phyloP scores from a whole-genome alignment of 2,797 vertebrate species.

The Enteromius thamalakanensis region DNA sequence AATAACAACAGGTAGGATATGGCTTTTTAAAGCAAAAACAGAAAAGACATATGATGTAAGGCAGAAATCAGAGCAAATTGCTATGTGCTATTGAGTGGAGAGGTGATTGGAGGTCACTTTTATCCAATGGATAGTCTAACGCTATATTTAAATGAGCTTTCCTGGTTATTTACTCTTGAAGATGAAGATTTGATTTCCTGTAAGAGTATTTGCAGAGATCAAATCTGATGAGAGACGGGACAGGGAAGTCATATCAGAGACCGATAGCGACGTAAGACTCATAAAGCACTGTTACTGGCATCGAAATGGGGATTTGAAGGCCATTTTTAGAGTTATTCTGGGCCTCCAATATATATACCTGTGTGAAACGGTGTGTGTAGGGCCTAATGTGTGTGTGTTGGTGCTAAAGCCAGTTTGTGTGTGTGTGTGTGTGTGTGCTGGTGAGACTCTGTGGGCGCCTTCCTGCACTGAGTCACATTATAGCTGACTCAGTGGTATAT shows the following conservation, averaged over 20 bases:
- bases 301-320: constrained; percentile 21
- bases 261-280: constrained; percentile 33
- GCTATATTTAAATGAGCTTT: constrained; percentile 37
- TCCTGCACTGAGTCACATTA: constrained; percentile 61
- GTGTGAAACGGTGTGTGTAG: background rate
- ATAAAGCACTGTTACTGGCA: constrained; percentile 40
- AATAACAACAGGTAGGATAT: constrained; percentile 7
- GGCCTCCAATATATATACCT: constrained; percentile 30
- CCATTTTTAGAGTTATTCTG: constrained; percentile 30
- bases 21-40: constrained; percentile 1
- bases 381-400: constrained; percentile 23
- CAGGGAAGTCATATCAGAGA: constrained; percentile 40
- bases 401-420: constrained; percentile 18
- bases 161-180: constrained; percentile 46
- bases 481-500: constrained; percentile 60
- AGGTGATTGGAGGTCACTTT: constrained; percentile 12
- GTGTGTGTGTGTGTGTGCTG: constrained; percentile 29
- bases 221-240: constrained; percentile 46
- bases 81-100: background rate
- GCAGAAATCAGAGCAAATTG: constrained; percentile 1
- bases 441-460: constrained; percentile 58
- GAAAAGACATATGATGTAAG: background rate
- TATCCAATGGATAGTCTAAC: constrained; percentile 47
- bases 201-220: constrained; percentile 39
- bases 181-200: constrained; percentile 48